These are phyloP conservation scores for Drosophila villosipedis DNA, from an alignment of 2,888 invertebrate species.

Conservation along the genomic window DNA sequence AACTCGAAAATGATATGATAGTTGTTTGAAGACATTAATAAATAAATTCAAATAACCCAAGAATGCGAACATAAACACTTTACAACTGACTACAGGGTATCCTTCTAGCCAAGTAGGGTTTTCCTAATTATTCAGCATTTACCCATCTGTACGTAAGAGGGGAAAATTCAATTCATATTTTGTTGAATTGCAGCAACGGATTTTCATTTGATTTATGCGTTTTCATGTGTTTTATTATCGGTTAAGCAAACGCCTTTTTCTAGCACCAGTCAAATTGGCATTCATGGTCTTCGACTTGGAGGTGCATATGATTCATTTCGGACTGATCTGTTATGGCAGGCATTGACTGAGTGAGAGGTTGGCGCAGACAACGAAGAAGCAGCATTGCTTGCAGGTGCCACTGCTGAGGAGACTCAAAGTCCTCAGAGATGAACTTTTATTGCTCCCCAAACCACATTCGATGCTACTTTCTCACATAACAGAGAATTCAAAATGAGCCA, in stretches of 20 bases:
- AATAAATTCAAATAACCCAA: background rate
- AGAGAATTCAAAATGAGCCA: conserved; percentile 18
- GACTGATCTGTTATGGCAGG: conserved; percentile 60
- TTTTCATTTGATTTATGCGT: conserved; percentile 71
- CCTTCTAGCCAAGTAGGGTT: background rate
- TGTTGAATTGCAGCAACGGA: conserved; percentile 41
- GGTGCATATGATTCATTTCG: conserved; percentile 66
- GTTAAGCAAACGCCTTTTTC: conserved; percentile 67
- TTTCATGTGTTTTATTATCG: conserved; percentile 71
- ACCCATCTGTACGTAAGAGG: conserved; percentile 22
- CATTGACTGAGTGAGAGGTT: conserved; percentile 34
- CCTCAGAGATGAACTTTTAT: conserved; percentile 54
- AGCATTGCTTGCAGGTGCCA: conserved; percentile 41
- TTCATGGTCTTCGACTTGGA: conserved; percentile 44
- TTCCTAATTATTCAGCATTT: conserved; percentile 9
- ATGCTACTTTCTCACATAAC: conserved; percentile 60
- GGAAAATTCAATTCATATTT: conserved; percentile 71
- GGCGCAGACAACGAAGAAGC: background rate
- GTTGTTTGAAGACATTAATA: background rate
- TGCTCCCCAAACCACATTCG: conserved; percentile 19
- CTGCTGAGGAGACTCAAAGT: conserved; percentile 30
- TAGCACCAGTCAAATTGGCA: conserved; percentile 54
- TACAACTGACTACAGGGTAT: conserved; percentile 8
- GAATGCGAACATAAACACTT: background rate
- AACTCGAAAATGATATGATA: background rate